Percentiles rank a stretch among this genome's conserved stretches.
Conservation (phyloP, 1,140 invertebrate species). For the Drosophila gunungcola region DNA sequence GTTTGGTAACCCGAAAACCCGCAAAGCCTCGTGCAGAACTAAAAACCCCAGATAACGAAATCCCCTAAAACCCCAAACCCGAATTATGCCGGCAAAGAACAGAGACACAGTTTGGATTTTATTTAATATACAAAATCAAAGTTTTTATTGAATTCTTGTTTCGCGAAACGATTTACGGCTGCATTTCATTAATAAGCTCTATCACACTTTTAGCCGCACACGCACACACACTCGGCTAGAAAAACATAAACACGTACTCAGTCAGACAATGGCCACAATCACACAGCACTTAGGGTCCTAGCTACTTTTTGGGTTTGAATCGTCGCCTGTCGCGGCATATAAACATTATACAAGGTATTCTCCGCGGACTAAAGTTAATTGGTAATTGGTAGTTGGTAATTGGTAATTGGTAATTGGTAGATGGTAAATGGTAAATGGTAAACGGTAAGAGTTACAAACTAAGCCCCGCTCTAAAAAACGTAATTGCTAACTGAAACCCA, state of each 20-base stretch:
- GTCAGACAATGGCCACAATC: conserved; percentile 41
- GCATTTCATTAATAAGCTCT: conserved; percentile 60
- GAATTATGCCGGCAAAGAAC: conserved; percentile 36
- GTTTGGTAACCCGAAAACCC: conserved; percentile 26
- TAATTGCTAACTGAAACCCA: conserved; percentile 39
- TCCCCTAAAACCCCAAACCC: conserved; percentile 1
- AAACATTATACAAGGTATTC: conserved; percentile 65
- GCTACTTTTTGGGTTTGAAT: conserved; percentile 68
- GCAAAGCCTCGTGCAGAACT: conserved; percentile 20
- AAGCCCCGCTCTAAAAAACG: conserved; percentile 68
- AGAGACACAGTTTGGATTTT: conserved; percentile 22
- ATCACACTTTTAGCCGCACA: conserved; percentile 3
- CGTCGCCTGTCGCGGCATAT: conserved; percentile 74
- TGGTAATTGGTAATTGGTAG: neutral
- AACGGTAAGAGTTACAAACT: conserved; percentile 34
- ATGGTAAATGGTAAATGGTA: neutral
- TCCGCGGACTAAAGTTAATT: conserved; percentile 1
- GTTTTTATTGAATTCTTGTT: conserved; percentile 45
- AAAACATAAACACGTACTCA: conserved; percentile 51
- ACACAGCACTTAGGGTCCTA: conserved; percentile 67
- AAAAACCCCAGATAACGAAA: conserved; percentile 11
- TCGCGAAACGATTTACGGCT: conserved; percentile 57
- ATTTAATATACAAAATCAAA: conserved; percentile 47
- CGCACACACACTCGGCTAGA: conserved; percentile 32
- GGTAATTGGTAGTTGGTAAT: neutral